A percentile compares a stretch with the other conserved stretches of the same genome.
Conservation (phyloP, 2,888 invertebrate species). For the Helicoverpa assulta region DNA sequence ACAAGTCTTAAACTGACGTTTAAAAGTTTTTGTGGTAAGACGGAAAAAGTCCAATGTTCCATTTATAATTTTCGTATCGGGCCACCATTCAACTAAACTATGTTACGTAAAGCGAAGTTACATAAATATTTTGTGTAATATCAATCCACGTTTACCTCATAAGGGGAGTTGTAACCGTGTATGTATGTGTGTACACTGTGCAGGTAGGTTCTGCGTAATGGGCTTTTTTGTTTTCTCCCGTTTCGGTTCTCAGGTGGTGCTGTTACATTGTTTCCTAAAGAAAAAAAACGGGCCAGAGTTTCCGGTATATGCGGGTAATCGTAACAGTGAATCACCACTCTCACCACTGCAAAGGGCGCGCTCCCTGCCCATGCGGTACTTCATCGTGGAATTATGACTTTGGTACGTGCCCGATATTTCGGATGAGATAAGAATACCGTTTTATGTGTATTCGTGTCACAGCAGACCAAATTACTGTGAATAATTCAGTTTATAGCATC, state of each 20-base stretch:
- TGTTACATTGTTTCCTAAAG: conserved; percentile 66
- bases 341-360: conserved; percentile 78
- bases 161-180: conserved; percentile 65
- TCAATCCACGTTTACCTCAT: conserved; percentile 70
- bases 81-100: conserved; percentile 54
- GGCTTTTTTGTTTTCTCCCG: conserved; percentile 75
- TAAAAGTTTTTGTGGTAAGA: too few relatives aligned
- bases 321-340: conserved; percentile 83
- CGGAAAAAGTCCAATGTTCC: conserved; percentile 23
- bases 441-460: conserved; percentile 81
- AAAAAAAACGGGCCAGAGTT: conserved; percentile 63
- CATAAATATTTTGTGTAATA: conserved; percentile 66
- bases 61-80: conserved; percentile 33
- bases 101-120: conserved; percentile 56
- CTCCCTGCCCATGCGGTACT: conserved; percentile 82
- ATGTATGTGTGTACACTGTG: conserved; percentile 43
- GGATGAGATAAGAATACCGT: conserved; percentile 85
- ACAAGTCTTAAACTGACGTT: too few relatives aligned
- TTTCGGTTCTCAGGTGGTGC: conserved; percentile 74
- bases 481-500: conserved; percentile 60
- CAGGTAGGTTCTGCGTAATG: conserved; percentile 71
- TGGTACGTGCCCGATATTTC: conserved; percentile 86
- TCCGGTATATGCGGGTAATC: conserved; percentile 73
- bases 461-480: conserved; percentile 78
- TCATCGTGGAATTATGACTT: conserved; percentile 87